Percentiles rank a stretch among this genome's conserved stretches.
Evolutionary conservation across 2,113 vertebrate genomes (phyloP).

Genomic region (Stegastes partitus): DNA sequence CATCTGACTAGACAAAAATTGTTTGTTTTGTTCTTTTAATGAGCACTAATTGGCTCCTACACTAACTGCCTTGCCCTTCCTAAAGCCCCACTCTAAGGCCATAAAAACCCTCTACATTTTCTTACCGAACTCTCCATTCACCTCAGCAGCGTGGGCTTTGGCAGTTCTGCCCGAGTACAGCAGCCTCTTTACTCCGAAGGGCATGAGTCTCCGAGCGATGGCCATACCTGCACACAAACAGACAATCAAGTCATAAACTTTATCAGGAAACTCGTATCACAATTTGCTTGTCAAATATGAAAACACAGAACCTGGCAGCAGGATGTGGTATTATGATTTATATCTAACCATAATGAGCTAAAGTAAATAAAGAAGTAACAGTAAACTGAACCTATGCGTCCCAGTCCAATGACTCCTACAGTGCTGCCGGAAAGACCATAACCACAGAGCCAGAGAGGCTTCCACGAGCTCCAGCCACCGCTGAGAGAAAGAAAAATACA

Average conservation of each 20-base stretch:
- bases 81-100: too few relatives aligned
- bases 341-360: not conserved
- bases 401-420: constrained; percentile 86
- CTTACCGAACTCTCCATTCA: constrained; percentile 87
- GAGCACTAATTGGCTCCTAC: too few relatives aligned
- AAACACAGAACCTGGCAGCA: not conserved
- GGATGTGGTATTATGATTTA: not conserved
- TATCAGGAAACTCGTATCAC: not conserved
- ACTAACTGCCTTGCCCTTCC: too few relatives aligned
- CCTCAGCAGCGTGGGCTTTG: constrained; percentile 78
- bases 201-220: constrained; percentile 83
- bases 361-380: constrained; percentile 8
- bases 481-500: constrained; percentile 56
- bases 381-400: constrained; percentile 81
- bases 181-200: constrained; percentile 86
- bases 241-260: not conserved
- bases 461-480: constrained; percentile 85
- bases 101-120: not conserved
- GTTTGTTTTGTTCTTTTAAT: too few relatives aligned
- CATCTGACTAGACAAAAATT: too few relatives aligned
- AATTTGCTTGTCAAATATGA: not conserved
- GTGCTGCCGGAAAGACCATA: constrained; percentile 84
- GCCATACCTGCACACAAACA: constrained; percentile 80
- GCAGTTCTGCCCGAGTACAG: constrained; percentile 84
- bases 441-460: constrained; percentile 83